These are phyloP conservation scores for Dendronephthya gigantea DNA, from an alignment of 64 coral and sea anemone genomes.

Conservation along the genomic window DNA sequence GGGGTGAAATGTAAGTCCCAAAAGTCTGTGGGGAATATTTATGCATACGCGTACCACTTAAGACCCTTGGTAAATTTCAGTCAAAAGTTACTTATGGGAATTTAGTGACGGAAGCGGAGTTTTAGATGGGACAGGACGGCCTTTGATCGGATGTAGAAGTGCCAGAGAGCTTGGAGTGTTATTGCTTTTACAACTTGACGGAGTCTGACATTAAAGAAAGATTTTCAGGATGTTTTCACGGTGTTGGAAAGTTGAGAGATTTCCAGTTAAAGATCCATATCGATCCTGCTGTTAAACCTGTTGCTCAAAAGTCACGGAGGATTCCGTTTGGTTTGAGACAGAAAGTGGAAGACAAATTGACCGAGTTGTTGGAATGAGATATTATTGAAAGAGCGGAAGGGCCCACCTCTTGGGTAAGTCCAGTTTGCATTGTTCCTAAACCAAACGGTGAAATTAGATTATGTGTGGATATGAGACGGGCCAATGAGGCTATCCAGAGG, in stretches of 20 bases:
- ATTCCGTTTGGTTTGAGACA: neutral
- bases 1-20: neutral
- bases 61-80: constrained; percentile 3
- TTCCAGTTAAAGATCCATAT: constrained; percentile 1
- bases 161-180: neutral
- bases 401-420: neutral
- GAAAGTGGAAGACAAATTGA: neutral
- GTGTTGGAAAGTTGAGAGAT: neutral
- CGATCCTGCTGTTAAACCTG: neutral
- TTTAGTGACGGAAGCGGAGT: neutral
- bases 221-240: neutral
- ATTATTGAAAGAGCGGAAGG: neutral
- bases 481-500: neutral
- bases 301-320: neutral
- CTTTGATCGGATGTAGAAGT: neutral
- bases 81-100: neutral
- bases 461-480: neutral
- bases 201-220: neutral
- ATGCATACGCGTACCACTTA: neutral
- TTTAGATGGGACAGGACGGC: neutral
- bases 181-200: neutral
- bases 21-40: neutral
- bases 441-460: neutral
- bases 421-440: constrained; percentile 10
- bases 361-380: neutral